Percentiles rank a stretch among this genome's conserved stretches.
Conservation (phyloP, 2,797 vertebrate species). For the Austrolebias charrua region DNA sequence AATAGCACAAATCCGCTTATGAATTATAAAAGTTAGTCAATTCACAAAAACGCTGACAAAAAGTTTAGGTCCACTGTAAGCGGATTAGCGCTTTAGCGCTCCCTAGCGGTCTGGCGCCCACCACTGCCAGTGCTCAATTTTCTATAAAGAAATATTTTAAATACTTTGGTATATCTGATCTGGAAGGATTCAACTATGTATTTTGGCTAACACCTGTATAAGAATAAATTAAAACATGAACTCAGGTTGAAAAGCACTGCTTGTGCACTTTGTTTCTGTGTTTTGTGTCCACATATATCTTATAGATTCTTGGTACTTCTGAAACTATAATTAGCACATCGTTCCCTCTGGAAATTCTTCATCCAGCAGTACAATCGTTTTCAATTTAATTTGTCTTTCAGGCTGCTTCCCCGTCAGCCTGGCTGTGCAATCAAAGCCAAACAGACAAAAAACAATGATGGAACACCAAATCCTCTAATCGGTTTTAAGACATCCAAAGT, state of each 20-base stretch:
- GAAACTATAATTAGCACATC: background rate
- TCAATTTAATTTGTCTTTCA: constrained; percentile 10
- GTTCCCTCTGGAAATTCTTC: background rate
- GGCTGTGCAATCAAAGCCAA: constrained; percentile 27
- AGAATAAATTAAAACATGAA: background rate
- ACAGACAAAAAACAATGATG: constrained; percentile 49
- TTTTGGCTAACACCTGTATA: constrained; percentile 74
- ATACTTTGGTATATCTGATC: constrained; percentile 35
- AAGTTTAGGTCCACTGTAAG: no score
- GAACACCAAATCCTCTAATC: constrained; percentile 66
- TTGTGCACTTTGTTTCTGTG: background rate
- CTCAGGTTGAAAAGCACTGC: no score
- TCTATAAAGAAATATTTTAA: no score
- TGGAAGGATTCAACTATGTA: constrained; percentile 64
- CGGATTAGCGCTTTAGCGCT: no score
- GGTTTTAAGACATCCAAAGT: constrained; percentile 56
- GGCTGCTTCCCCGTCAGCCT: constrained; percentile 11
- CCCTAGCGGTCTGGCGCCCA: no score
- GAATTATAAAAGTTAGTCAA: no score
- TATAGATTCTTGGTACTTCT: background rate
- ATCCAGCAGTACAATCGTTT: background rate
- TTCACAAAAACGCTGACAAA: no score
- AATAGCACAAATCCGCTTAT: no score
- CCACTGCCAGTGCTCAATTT: no score
- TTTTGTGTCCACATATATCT: constrained; percentile 2